Conservation (phyloP, 2,888 invertebrate genomes). For the Thera britannica region DNA sequence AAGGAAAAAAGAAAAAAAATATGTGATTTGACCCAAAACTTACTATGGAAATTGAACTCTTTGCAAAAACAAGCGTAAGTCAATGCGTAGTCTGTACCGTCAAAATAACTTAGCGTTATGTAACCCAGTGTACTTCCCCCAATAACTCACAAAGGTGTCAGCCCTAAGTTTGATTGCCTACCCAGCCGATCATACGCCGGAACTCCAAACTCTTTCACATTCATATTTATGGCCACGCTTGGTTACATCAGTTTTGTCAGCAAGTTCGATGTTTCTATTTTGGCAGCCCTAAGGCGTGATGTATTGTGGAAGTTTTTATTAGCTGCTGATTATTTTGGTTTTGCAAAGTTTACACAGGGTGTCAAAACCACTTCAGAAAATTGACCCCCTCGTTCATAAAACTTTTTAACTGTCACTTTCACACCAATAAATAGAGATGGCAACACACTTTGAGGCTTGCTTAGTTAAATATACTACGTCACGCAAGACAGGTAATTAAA, state of each 20-base stretch:
- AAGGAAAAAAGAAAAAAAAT: too few relatives aligned
- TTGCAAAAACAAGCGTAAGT: too few relatives aligned
- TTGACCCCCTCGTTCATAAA: too few relatives aligned
- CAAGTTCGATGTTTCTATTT: constrained; percentile 26
- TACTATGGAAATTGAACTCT: too few relatives aligned
- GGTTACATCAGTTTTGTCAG: constrained; percentile 59
- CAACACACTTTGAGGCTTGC: too few relatives aligned
- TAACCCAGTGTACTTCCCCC: neutral
- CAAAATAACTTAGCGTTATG: neutral
- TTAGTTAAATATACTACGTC: too few relatives aligned
- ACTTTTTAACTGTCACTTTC: too few relatives aligned
- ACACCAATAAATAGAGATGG: too few relatives aligned
- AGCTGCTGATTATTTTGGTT: constrained; percentile 19
- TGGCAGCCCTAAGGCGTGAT: constrained; percentile 20
- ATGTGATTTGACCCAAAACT: too few relatives aligned
- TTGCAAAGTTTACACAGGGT: neutral
- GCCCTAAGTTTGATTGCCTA: constrained; percentile 67
- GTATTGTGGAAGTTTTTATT: constrained; percentile 29
- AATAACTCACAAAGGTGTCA: constrained; percentile 1
- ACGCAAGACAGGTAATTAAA: too few relatives aligned
- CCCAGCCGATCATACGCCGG: constrained; percentile 65
- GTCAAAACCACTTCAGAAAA: neutral
- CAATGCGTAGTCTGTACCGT: neutral
- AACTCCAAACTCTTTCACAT: constrained; percentile 46
- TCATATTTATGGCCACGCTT: constrained; percentile 72